phyloP scores from a whole-genome alignment of 2,888 invertebrate species.

The Plebejus anna region DNA sequence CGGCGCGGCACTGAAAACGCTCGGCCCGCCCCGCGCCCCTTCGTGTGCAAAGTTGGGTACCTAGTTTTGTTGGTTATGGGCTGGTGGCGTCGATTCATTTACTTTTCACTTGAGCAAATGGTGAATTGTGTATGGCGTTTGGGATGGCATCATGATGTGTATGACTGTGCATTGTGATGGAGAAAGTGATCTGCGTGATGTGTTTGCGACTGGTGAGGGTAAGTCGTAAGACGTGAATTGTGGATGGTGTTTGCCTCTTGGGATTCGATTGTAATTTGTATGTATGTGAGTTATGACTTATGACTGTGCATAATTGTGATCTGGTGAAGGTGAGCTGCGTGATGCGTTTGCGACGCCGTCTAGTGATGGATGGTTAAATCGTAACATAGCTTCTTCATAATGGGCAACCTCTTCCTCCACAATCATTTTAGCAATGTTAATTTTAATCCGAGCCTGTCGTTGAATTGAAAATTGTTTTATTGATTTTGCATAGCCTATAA shows the following conservation, averaged over 20 bases:
- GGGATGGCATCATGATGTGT: no score
- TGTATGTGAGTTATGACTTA: no score
- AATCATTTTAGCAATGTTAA: slow-evolving; percentile 15
- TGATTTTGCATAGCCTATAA: slow-evolving; percentile 25
- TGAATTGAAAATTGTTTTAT: slow-evolving; percentile 24
- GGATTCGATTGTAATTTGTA: no score
- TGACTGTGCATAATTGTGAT: background rate
- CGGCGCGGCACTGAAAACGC: no score
- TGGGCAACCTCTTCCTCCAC: slow-evolving; percentile 22
- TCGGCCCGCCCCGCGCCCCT: no score
- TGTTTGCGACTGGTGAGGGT: background rate
- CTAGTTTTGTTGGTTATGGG: no score
- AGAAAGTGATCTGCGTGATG: background rate
- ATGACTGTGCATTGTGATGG: background rate
- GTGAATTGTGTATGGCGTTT: no score
- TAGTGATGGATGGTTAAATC: slow-evolving; percentile 15
- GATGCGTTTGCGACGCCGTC: background rate
- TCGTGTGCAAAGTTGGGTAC: no score
- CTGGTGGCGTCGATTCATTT: background rate
- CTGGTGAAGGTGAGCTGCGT: background rate
- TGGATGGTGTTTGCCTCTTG: no score
- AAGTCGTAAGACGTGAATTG: background rate
- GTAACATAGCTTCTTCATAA: slow-evolving; percentile 22
- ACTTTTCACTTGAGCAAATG: background rate
- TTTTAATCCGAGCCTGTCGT: slow-evolving; percentile 7